These are phyloP conservation scores for Enteromius fasciolatus DNA, from an alignment of 2,797 vertebrate species.

Conservation along the genomic window DNA sequence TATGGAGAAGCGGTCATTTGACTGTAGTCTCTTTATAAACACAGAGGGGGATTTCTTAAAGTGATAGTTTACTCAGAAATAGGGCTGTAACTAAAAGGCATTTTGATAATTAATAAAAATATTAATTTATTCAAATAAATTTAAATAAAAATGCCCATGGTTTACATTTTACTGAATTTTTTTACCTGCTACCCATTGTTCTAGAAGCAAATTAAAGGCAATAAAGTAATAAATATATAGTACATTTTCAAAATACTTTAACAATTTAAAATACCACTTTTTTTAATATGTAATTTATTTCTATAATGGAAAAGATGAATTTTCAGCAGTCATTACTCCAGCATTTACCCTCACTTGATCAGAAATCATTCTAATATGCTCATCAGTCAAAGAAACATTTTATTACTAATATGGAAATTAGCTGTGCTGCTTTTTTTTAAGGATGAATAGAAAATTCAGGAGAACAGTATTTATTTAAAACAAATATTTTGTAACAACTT, in stretches of 20 bases:
- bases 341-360: not conserved
- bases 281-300: not conserved
- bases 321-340: not conserved
- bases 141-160: not conserved
- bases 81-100: not conserved
- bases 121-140: not conserved
- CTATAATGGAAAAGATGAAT: not conserved
- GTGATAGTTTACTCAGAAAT: slow-evolving; percentile 10
- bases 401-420: not conserved
- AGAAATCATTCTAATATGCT: not conserved
- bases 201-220: not conserved
- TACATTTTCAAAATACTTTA: not conserved
- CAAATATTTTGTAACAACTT: too few relatives aligned
- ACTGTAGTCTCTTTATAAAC: slow-evolving; percentile 24
- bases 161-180: not conserved
- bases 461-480: not conserved
- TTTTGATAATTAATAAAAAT: not conserved
- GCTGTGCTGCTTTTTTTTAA: not conserved
- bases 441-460: not conserved
- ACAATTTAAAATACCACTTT: not conserved
- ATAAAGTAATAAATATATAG: not conserved
- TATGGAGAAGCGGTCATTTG: slow-evolving; percentile 27
- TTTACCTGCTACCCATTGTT: not conserved
- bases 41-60: slow-evolving; percentile 17
- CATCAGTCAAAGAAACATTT: not conserved